Evolutionary conservation across 1,140 invertebrate genomes (phyloP).

Genomic region (Palaemon carinicauda): DNA sequence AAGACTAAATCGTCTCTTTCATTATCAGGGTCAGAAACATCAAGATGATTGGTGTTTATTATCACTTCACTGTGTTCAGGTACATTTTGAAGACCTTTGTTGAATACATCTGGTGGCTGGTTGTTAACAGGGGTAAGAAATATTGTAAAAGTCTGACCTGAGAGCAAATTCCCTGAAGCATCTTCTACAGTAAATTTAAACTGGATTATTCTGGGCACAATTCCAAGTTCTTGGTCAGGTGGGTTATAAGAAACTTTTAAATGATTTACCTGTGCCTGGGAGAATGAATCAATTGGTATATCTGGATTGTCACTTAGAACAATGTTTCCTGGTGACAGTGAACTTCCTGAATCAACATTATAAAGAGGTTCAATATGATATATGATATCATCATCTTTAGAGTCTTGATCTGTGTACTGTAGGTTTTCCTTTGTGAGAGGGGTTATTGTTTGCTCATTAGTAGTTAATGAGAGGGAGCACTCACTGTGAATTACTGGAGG

Average conservation of each 20-base stretch:
- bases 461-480: conserved; percentile 63
- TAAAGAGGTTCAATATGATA: conserved; percentile 62
- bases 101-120: conserved; percentile 64
- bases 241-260: conserved; percentile 65
- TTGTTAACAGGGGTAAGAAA: conserved; percentile 65
- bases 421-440: conserved; percentile 63
- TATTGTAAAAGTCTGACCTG: conserved; percentile 64
- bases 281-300: conserved; percentile 62
- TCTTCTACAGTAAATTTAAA: conserved; percentile 65
- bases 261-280: conserved; percentile 65
- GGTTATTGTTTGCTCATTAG: conserved; percentile 64
- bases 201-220: conserved; percentile 64
- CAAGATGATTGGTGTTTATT: conserved; percentile 62
- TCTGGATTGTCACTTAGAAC: conserved; percentile 63
- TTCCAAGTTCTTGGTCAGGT: conserved; percentile 63
- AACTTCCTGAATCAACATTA: conserved; percentile 63
- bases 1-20: conserved; percentile 62
- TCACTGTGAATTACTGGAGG: conserved; percentile 63
- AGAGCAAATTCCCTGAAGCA: conserved; percentile 63
- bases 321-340: conserved; percentile 62
- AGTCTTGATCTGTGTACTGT: conserved; percentile 64
- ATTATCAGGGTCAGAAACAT: conserved; percentile 65
- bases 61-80: conserved; percentile 63
- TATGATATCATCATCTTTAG: conserved; percentile 62
- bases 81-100: conserved; percentile 62